Percentiles rank a stretch among this genome's conserved stretches.
These are phyloP conservation scores for Strix occidentalis DNA, from an alignment of 2,797 vertebrate species.

Conservation along the genomic window DNA sequence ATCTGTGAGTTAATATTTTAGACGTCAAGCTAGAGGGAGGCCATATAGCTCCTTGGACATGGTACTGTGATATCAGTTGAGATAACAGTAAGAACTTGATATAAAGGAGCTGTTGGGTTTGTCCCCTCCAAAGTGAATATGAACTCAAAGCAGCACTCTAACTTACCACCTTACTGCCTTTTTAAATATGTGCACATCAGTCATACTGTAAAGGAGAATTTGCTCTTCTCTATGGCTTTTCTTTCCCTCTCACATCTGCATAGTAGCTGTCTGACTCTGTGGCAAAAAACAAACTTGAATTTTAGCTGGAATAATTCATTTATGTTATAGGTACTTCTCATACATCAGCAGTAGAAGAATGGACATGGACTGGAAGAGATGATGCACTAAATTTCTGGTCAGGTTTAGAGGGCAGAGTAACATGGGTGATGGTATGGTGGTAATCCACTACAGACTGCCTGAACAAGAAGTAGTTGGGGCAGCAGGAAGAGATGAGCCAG, in stretches of 20 bases:
- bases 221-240: not conserved
- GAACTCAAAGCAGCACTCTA: not conserved
- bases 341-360: not conserved
- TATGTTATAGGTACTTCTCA: not conserved
- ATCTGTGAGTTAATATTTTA: not conserved
- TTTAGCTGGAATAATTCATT: not conserved
- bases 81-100: not conserved
- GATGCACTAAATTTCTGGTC: not conserved
- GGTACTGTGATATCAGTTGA: not conserved
- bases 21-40: not conserved
- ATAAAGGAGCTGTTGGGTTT: not conserved
- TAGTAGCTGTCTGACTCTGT: not conserved
- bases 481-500: not conserved
- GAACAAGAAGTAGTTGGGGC: not conserved
- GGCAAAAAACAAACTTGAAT: not conserved
- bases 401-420: not conserved
- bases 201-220: not conserved
- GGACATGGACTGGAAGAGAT: not conserved
- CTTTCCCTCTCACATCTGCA: not conserved
- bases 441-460: not conserved
- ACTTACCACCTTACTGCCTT: not conserved
- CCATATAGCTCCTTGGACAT: not conserved
- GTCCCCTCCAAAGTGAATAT: not conserved
- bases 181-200: not conserved
- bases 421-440: not conserved